Conservation (phyloP, 2,113 vertebrate genomes). For the Callorhinus ursinus region DNA sequence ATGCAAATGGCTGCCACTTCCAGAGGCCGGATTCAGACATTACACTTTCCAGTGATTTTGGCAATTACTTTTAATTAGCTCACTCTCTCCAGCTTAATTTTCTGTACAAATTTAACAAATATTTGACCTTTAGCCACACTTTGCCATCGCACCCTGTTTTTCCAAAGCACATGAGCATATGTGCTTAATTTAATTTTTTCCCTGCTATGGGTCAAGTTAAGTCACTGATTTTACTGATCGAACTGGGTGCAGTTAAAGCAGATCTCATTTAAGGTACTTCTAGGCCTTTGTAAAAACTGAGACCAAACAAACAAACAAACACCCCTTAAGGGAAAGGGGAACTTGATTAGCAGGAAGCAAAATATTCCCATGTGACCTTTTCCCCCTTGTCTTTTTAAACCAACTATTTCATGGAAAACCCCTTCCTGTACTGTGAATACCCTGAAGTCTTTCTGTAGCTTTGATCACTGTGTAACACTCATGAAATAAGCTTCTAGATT, state of each 20-base stretch:
- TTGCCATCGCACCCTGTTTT: background rate
- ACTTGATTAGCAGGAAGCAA: background rate
- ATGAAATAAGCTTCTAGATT: background rate
- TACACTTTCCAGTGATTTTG: slow-evolving; percentile 23
- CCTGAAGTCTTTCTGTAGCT: background rate
- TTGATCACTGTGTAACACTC: background rate
- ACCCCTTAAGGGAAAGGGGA: background rate
- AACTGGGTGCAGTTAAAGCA: background rate
- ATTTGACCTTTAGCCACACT: slow-evolving; percentile 49
- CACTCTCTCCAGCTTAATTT: slow-evolving; percentile 41
- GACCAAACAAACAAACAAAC: background rate
- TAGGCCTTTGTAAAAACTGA: background rate
- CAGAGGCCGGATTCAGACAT: background rate
- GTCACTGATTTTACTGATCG: background rate
- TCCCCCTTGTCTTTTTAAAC: background rate
- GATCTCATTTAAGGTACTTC: background rate
- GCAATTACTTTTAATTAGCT: slow-evolving; percentile 51
- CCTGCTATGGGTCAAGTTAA: background rate
- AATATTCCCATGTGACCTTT: background rate
- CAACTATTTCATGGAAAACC: slow-evolving; percentile 1
- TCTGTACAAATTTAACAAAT: slow-evolving; percentile 31
- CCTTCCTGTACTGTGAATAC: background rate
- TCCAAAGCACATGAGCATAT: background rate
- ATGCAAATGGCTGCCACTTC: background rate
- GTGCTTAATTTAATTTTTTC: background rate